These are phyloP conservation scores for Tauraco hartlaubi DNA, from an alignment of 2,797 vertebrate species.

Conservation along the genomic window DNA sequence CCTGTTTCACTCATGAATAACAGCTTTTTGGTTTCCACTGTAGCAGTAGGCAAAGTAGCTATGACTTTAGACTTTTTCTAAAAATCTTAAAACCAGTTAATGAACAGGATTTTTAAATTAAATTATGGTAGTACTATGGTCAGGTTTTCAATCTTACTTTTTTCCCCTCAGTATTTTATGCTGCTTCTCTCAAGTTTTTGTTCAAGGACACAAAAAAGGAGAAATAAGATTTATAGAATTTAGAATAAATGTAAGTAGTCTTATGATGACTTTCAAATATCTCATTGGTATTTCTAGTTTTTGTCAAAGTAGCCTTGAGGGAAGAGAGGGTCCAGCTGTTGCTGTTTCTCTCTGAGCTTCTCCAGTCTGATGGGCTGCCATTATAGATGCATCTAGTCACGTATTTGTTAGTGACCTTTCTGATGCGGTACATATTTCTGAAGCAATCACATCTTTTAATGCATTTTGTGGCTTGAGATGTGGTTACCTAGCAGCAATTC, in stretches of 20 bases:
- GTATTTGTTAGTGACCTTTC: conserved; percentile 60
- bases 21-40: background rate
- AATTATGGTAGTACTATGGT: background rate
- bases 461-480: background rate
- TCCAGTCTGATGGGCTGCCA: conserved; percentile 6
- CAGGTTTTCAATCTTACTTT: background rate
- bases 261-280: background rate
- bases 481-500: conserved; percentile 94
- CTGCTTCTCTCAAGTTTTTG: background rate
- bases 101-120: background rate
- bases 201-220: background rate
- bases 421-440: conserved; percentile 11
- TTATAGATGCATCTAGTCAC: conserved; percentile 12
- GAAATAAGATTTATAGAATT: background rate
- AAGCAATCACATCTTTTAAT: conserved; percentile 33
- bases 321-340: background rate
- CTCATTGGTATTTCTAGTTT: background rate
- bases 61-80: background rate
- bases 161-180: background rate
- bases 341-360: background rate
- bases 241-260: background rate
- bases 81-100: background rate
- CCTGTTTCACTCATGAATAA: background rate
- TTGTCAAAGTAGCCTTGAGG: background rate
- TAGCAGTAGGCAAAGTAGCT: background rate